Evolutionary conservation across 2,113 vertebrate genomes (phyloP), one percentile per base, ranked within the genome.

Genomic region (Spea multiplicata): DNA sequence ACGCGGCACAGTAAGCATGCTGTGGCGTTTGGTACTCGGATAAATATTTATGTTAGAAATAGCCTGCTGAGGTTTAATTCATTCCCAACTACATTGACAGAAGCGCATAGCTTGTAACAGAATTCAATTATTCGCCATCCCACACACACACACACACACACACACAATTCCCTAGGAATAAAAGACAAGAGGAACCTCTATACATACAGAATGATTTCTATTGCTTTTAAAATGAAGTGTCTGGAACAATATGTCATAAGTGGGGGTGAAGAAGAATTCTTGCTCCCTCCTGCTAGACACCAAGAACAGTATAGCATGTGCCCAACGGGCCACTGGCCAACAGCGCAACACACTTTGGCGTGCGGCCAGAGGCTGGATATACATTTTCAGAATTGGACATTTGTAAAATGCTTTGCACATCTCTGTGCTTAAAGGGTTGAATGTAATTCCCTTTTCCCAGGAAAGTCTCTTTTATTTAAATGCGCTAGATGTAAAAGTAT

Each of bases 401-500:
- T 71, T 13, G 3, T 71, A 47, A 59, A 57, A 59, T 47, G 59
- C 46, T 73, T 9, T 8, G 3, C 17, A 73, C n/a, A 45, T 44
- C 45, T 7, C 59, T 73, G 2, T 50, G 47, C n/a, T 70, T 50
- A 70, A n/a, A 8, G 16, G 14, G 50, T 50, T 16, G 17, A 8
- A 46, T 70, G 67, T 47, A 70, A 13, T 17, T 72, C 44, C 55
- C 53, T 59, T n/a, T 47, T 52, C 52, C 52, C 44, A 73, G 44
- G 57, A 73, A 73, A 59, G 46, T 14, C 4, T 44, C 17, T 61
- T 71, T 72, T 17, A 6, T n/a, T 52, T 59, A 46, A 61, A 73
- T 46, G 71, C 9, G 55, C 71, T 73, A 47, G 53, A 73, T 73
- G 55, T 73, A 73, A 73, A 73, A 59, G 71, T 55, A 73, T 55